Evolutionary conservation across 1,140 invertebrate genomes (phyloP), one percentile per base, ranked within the genome.

Genomic region (Mycetomoellerius zeteki): DNA sequence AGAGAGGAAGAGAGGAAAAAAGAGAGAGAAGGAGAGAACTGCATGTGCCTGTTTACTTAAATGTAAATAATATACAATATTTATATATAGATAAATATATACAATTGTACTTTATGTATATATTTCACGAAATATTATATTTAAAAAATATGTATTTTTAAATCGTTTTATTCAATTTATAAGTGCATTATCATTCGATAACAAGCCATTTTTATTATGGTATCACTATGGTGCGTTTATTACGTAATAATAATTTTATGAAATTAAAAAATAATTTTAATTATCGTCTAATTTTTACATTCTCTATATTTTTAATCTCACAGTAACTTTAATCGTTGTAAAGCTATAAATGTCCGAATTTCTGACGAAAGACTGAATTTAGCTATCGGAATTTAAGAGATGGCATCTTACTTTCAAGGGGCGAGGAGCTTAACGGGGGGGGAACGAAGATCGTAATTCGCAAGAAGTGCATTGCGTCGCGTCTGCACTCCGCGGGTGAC

Each of bases 381-480:
- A 50, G 19, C 19, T 78, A 27, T 60, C 8, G 33, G 21, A 2
- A 12, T 4, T 14, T n/a, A 60, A 27, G 14, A 76, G 21, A 37
- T n/a, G 1, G 5, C 58, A 50, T 64, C 43, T 60, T 60, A 27
- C 21, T 54, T 37, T 24, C 54, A 12, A 27, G 62, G 8, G 27
- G 5, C 43, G 12, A 72, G 21, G 24, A 27, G 21, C 0, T 43
- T 27, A 58, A 81, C 16, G 47, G 52, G n/a, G n/a, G n/a, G n/a
- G n/a, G 30, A 54, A 69, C 50, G 50, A n/a, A 27, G 21, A 27
- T 0, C 14, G 33, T 72, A 82, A 82, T 82, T 72, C 60, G 65
- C 52, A 30, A 82, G 37, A 27, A 82, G 64, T 81, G 77, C 77
- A 52, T 24, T 19, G 77, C 64, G 47, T 81, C 30, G 47, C 33